Conservation (phyloP, 1,140 invertebrate genomes). For the Apolygus lucorum region DNA sequence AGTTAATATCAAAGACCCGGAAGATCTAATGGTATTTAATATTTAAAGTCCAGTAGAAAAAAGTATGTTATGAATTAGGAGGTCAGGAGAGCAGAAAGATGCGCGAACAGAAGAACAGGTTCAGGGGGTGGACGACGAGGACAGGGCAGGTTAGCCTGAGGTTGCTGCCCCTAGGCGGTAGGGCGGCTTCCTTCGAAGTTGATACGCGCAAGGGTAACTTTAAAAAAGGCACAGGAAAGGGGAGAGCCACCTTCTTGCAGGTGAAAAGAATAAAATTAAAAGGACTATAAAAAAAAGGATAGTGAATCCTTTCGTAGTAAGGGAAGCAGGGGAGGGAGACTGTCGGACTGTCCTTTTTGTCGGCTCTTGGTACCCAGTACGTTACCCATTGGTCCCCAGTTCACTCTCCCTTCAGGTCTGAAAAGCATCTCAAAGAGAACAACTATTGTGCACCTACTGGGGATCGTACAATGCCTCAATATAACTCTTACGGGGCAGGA, state of each 20-base stretch:
- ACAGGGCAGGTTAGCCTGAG: constrained; percentile 8
- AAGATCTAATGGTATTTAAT: background rate
- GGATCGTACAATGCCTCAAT: background rate
- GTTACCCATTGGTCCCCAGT: background rate
- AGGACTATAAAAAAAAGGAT: background rate
- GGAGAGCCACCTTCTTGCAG: background rate
- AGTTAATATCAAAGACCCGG: too few relatives aligned
- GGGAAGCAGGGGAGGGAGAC: background rate
- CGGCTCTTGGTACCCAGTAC: background rate
- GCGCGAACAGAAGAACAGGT: background rate
- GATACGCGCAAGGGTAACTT: background rate
- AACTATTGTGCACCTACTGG: background rate
- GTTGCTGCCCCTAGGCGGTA: constrained; percentile 10
- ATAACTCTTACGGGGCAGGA: background rate
- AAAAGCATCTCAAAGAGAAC: too few relatives aligned
- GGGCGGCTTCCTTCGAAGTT: background rate
- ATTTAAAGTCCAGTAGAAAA: constrained; percentile 3
- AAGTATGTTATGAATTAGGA: background rate
- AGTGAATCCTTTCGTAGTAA: background rate
- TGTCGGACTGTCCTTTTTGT: background rate
- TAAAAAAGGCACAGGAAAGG: background rate
- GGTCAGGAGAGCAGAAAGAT: background rate
- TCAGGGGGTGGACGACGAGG: background rate
- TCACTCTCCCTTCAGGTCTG: too few relatives aligned
- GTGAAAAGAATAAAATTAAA: background rate